Base-by-base conservation (phyloP, 1,140 invertebrate species). In the Drosophila bifasciata region DNA sequence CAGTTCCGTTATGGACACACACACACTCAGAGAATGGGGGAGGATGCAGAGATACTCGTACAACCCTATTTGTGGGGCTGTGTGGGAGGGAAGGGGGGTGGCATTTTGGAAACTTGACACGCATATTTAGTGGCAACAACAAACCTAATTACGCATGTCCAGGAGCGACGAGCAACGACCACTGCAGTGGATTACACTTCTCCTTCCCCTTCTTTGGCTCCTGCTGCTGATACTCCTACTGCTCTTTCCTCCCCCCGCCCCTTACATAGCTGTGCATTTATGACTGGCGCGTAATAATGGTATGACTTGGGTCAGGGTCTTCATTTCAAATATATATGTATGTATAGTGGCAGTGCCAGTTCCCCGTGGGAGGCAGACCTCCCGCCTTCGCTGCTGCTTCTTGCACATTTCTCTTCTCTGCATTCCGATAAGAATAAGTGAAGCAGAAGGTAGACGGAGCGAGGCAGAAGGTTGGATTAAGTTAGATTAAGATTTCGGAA, bases 81-180 rank as follows among this genome's bases (percentile, higher is more conserved):
- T 8, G 32, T 9, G 8, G 28, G 28, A 9, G 28, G 28, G 8
- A 3, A 9, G 32, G 23, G 23, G 5, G 25, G 5, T n/a, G 32
- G 56, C 76, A 58, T 60, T 60, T 53, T 66, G 49, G 58, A 88
- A 74, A 88, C 81, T 88, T 78, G 81, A 86, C 81, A 86, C 81
- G 83, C 77, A 86, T 86, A 81, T 86, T 86, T 86, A 88, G 83
- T 86, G 83, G 73, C 69, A 81, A 81, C 77, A 75, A 68, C 73
- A 81, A 86, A 86, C 83, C 81, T 86, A 86, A 86, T 88, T 86
- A 86, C 83, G 74, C 73, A 81, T 86, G 81, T 86, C 74, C 77
- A 71, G 69, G 63, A 66, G 80, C 67, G 40, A 68, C 41, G 63
- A 66, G 80, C 67, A 36, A 68, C 32, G 53, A 67, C 68, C 62